Base-by-base conservation (phyloP, 2,888 invertebrate genomes). In the Drosophila gaucha region DNA sequence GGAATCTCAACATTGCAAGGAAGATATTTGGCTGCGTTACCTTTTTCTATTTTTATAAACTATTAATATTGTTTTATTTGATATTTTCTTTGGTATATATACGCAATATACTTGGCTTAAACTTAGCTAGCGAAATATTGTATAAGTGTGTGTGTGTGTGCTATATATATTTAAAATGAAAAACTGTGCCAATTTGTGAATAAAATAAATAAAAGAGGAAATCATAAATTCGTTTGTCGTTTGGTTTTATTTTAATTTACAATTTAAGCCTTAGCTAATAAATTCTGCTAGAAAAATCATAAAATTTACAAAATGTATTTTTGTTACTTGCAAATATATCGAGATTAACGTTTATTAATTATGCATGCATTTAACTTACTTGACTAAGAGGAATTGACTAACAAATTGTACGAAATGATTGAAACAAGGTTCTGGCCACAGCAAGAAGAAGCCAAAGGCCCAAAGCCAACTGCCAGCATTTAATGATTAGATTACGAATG, bases 1-100 rank as follows among this genome's bases (percentile, higher is more conserved):
- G 89, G 89, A 89, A 89, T 89, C 89, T 89, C 89, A 78, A 75
- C 70, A 80, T 86, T 85, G 80, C 80, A 85, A 77, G 89, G 89
- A 89, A 89, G 89, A 82, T 87, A 59, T 80, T 75, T 82, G 83
- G 75, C 75, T 77, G 67, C 69, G 57, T 71, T 64, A 30, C n/a
- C 49, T 46, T 30, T 16, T 28, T 57, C 2, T 10, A 18, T 9
- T 18, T 44, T 12, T n/a, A n/a, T n/a, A 16, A 47, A 24, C 31
- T 24, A 33, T 14, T 47, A 2, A 35, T 2, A 30, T 31, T 46
- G 16, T n/a, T 38, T 35, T 24, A 26, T 18, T 62, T 8, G n/a
- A 39, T 38, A 6, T 36, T 35, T 55, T 22, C 44, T 43, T n/a
- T 44, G n/a, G n/a, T 46, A 24, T 51, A 12, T 36, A 22, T 56